phyloP scores from a whole-genome alignment of 2,888 invertebrate species.

The Cataglyphis cursor region DNA sequence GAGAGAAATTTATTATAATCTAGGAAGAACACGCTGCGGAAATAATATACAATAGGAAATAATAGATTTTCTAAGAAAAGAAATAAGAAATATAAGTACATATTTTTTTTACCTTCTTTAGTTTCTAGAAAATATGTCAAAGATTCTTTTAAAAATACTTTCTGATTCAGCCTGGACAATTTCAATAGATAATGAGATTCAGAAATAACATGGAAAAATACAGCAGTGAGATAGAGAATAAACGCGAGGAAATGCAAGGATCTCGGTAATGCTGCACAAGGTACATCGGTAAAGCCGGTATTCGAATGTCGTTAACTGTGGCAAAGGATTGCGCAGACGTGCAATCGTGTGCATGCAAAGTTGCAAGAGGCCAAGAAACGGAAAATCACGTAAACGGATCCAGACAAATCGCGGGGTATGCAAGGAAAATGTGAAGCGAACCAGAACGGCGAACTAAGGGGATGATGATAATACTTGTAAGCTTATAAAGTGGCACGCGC shows the following conservation, averaged over 20 bases:
- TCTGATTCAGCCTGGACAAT: conserved; percentile 14
- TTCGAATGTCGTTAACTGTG: conserved; percentile 50
- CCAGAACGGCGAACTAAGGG: conserved; percentile 33
- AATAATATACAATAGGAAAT: conserved; percentile 3
- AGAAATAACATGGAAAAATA: conserved; percentile 37
- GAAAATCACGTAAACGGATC: conserved; percentile 56
- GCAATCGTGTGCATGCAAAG: conserved; percentile 39
- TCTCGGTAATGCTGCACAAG: conserved; percentile 43
- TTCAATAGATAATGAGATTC: conserved; percentile 14
- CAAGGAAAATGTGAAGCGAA: conserved; percentile 48
- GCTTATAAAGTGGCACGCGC: conserved; percentile 42
- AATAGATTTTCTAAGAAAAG: background rate
- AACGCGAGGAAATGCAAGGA: conserved; percentile 38
- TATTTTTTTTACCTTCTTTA: background rate
- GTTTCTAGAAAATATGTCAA: background rate
- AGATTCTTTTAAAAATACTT: background rate
- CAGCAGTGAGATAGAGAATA: conserved; percentile 25
- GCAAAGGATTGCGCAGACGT: conserved; percentile 52
- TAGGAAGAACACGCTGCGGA: background rate
- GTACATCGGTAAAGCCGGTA: conserved; percentile 42
- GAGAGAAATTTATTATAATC: conserved; percentile 10
- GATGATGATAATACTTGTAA: conserved; percentile 56
- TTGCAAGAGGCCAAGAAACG: conserved; percentile 21
- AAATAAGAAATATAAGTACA: background rate
- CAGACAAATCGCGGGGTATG: conserved; percentile 47